Percentiles rank a stretch among this genome's conserved stretches.
Conservation (phyloP, 2,888 invertebrate species). For the Galerucella calmariensis region DNA sequence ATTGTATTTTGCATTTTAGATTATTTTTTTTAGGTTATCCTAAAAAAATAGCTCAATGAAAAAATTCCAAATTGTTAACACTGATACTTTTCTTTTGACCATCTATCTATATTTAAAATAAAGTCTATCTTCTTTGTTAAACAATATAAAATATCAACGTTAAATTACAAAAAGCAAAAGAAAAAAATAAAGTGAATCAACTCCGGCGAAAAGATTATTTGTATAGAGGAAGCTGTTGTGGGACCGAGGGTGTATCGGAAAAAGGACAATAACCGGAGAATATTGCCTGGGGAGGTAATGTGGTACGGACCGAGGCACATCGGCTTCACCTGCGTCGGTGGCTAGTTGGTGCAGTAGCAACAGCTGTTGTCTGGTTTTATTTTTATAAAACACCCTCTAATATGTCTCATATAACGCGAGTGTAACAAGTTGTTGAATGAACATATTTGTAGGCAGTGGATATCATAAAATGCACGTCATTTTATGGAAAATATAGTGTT, state of each 20-base stretch:
- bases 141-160: too few relatives aligned
- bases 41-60: too few relatives aligned
- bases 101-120: too few relatives aligned
- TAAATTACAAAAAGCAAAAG: background rate
- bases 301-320: constrained; percentile 20
- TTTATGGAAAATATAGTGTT: background rate
- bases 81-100: too few relatives aligned
- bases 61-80: too few relatives aligned
- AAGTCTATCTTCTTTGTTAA: too few relatives aligned
- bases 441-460: background rate
- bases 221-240: constrained; percentile 33
- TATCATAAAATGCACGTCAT: background rate
- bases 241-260: constrained; percentile 35
- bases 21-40: too few relatives aligned
- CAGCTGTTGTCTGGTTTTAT: constrained; percentile 39
- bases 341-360: constrained; percentile 29
- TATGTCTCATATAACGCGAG: constrained; percentile 1
- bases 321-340: constrained; percentile 37
- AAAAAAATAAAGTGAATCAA: background rate
- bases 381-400: constrained; percentile 34
- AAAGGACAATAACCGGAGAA: constrained; percentile 41
- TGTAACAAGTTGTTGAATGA: constrained; percentile 7
- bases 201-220: constrained; percentile 19
- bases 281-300: constrained; percentile 33
- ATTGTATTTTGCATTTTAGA: too few relatives aligned